Base-by-base conservation (phyloP, 2,113 vertebrate species). In the Megatriorchis doriae region DNA sequence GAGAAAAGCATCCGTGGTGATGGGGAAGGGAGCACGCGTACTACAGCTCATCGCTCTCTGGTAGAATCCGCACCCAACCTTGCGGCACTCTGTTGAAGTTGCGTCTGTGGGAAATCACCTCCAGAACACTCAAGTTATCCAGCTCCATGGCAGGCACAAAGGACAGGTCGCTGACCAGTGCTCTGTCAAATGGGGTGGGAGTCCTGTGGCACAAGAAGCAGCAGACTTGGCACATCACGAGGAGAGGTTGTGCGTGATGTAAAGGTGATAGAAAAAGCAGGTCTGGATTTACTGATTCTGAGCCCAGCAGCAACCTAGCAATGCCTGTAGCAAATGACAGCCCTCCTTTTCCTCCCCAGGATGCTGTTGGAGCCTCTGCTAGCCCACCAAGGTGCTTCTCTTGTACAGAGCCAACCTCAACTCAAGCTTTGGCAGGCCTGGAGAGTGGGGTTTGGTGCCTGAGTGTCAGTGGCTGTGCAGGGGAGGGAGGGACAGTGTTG, bases 41-140 rank as follows among this genome's bases (percentile, higher is more conserved):
- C 98, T 98, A 99, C 98, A 99, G 98, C 86, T 99, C 99, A 3
- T 98, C 99, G 0, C 99, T 99, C 93, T 99, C 99, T 0, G 99
- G 99, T 52, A 97, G 96, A 65, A 98, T 97, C 71, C 97, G 89
- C 25, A 91, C 93, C 96, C 99, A 99, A 67, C 99, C 99, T 13
- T 92, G 98, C 1, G 99, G 98, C 50, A 98, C 98, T 92, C 98
- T 98, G 98, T 99, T 99, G 97, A 99, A 99, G 97, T 98, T 99
- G 90, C 97, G 99, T 70, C 99, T 97, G 61, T 93, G 98, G 70
- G 97, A 96, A 75, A 99, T 98, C 77, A 98, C 98, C 23, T 98
- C 97, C 96, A 98, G 82, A 50, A 86, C 93, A 0, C 97, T 93
- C 80, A 97, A 79, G 31, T 98, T 98, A 18, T 99, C 98, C 16